Percentiles rank a stretch among this genome's conserved stretches.
Conservation (phyloP, 2,888 invertebrate species). For the Holacanthella duospinosa region DNA sequence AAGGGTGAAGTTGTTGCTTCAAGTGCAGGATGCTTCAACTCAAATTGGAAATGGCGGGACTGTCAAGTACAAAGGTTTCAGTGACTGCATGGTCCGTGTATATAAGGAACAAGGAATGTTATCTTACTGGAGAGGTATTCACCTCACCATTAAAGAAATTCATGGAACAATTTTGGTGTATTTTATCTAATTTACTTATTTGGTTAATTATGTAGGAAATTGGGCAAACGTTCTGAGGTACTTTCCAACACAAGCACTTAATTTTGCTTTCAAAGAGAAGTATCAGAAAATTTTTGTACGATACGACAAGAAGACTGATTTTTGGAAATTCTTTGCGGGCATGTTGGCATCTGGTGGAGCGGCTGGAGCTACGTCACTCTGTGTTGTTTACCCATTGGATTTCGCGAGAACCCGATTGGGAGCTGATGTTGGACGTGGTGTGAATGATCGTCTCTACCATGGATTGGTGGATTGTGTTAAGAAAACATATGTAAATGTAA, state of each 20-base stretch:
- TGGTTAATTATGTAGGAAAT: slow-evolving; percentile 39
- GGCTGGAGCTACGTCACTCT: slow-evolving; percentile 43
- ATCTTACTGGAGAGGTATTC: slow-evolving; percentile 41
- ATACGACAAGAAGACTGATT: slow-evolving; percentile 8
- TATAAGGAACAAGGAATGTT: slow-evolving; percentile 37
- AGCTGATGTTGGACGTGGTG: slow-evolving; percentile 7
- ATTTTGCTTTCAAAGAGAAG: slow-evolving; percentile 90
- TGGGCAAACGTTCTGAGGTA: slow-evolving; percentile 55
- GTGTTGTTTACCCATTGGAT: slow-evolving; percentile 43
- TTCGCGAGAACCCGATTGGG: slow-evolving; percentile 40
- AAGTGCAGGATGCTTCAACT: slow-evolving; percentile 40
- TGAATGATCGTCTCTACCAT: slow-evolving; percentile 17
- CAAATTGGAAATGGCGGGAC: slow-evolving; percentile 37
- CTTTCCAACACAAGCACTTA: slow-evolving; percentile 86
- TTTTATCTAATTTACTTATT: too few relatives aligned
- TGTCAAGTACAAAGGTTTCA: slow-evolving; percentile 45
- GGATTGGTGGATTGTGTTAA: slow-evolving; percentile 23
- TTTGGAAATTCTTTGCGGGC: slow-evolving; percentile 37
- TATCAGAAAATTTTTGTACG: slow-evolving; percentile 5
- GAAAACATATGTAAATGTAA: slow-evolving; percentile 37
- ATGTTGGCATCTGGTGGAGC: slow-evolving; percentile 42
- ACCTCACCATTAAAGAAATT: neutral
- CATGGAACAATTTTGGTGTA: neutral
- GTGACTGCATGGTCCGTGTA: slow-evolving; percentile 42
- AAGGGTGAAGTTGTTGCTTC: slow-evolving; percentile 42